Percentiles rank a stretch among this genome's conserved stretches.
Conservation (phyloP, 2,797 vertebrate species). For the Thalassophryne amazonica region DNA sequence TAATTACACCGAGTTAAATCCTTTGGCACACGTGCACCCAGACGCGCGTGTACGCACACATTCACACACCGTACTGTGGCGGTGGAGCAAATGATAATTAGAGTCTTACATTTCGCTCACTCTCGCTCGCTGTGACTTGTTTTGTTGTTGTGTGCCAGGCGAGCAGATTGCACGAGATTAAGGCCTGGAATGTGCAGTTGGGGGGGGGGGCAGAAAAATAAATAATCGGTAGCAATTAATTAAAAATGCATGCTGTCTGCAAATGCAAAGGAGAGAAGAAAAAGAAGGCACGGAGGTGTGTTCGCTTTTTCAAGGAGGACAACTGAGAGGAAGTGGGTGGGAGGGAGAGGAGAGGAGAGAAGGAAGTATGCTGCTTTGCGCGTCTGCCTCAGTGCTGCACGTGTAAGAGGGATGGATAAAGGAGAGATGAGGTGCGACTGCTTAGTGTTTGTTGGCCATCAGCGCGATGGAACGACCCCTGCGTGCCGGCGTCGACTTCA, state of each 20-base stretch:
- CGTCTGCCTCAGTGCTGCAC: slow-evolving; percentile 18
- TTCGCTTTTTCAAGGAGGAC: no score
- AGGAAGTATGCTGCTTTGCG: slow-evolving; percentile 38
- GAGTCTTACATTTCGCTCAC: slow-evolving; percentile 53
- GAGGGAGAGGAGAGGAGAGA: slow-evolving; percentile 47
- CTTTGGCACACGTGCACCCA: slow-evolving; percentile 25
- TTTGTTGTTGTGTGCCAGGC: slow-evolving; percentile 54
- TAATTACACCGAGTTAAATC: slow-evolving; percentile 70
- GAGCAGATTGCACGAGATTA: slow-evolving; percentile 75
- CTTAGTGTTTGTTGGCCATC: slow-evolving; percentile 2
- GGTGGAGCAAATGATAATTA: slow-evolving; percentile 68
- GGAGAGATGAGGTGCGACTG: slow-evolving; percentile 22
- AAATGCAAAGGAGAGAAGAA: slow-evolving; percentile 38
- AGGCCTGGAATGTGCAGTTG: slow-evolving; percentile 46
- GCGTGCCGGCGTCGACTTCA: no score
- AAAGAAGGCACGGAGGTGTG: no score
- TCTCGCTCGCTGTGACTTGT: slow-evolving; percentile 19
- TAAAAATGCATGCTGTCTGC: slow-evolving; percentile 57
- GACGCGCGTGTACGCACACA: slow-evolving; percentile 5
- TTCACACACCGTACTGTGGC: slow-evolving; percentile 24
- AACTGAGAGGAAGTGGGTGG: slow-evolving; percentile 69
- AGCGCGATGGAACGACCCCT: no score
- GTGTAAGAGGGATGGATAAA: slow-evolving; percentile 30
- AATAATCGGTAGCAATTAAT: slow-evolving; percentile 59
- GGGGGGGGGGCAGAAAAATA: slow-evolving; percentile 18